phyloP scores from a whole-genome alignment of 2,113 vertebrate species.

The Salvator merianae region DNA sequence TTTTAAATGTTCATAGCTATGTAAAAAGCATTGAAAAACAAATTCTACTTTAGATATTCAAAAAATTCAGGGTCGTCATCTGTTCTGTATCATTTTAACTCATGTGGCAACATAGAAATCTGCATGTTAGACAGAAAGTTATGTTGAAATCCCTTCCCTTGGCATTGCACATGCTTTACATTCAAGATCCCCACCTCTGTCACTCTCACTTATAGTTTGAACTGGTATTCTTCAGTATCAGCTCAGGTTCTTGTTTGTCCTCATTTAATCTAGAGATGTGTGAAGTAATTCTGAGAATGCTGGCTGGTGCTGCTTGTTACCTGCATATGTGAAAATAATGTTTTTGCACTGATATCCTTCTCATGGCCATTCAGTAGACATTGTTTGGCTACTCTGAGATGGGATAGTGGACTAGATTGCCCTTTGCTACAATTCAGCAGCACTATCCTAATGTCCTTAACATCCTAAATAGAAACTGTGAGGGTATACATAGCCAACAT shows the following conservation, averaged over 20 bases:
- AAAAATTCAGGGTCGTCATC: not conserved
- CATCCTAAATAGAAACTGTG: not conserved
- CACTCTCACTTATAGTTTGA: no score
- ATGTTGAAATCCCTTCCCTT: not conserved
- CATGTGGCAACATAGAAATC: not conserved
- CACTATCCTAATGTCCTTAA: not conserved
- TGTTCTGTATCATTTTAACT: not conserved
- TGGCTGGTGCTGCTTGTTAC: no score
- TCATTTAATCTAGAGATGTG: no score
- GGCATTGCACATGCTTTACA: not conserved
- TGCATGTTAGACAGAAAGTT: not conserved
- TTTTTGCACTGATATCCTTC: no score
- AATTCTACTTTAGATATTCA: not conserved
- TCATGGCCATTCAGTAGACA: no score
- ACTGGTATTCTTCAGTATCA: no score
- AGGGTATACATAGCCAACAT: not conserved
- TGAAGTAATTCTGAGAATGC: no score
- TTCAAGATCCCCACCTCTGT: no score
- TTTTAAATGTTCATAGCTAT: not conserved
- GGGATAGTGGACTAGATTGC: no score
- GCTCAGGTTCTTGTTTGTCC: no score
- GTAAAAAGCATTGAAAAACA: not conserved
- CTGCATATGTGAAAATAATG: no score
- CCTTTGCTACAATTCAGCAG: not conserved
- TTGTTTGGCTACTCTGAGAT: no score